Conservation (phyloP, 1,140 invertebrate genomes). For the Drosophila prosaltans region DNA sequence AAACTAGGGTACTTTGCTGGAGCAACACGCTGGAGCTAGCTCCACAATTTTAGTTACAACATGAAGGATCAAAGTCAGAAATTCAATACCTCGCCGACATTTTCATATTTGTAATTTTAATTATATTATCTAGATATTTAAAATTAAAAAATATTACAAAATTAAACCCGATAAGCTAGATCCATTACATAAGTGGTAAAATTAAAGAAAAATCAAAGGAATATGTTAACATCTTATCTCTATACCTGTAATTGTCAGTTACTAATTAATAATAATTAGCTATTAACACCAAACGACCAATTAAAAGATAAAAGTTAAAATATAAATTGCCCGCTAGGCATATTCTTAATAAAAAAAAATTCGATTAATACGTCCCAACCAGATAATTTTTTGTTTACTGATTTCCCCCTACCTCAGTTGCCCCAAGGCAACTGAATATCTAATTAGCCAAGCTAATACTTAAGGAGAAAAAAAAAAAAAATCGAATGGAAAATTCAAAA, state of each 20-base stretch:
- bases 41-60: too few relatives aligned
- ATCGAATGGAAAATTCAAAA: background rate
- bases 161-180: too few relatives aligned
- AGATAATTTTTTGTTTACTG: background rate
- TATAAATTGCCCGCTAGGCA: background rate
- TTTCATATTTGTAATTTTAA: too few relatives aligned
- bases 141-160: too few relatives aligned
- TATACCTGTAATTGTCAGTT: background rate
- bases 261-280: background rate
- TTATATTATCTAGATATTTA: too few relatives aligned
- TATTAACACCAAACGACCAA: background rate
- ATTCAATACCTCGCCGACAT: too few relatives aligned
- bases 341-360: background rate
- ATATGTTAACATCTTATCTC: background rate
- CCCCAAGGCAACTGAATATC: background rate
- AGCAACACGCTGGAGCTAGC: too few relatives aligned
- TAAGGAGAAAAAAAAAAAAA: background rate
- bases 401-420: background rate
- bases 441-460: background rate
- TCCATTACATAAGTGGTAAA: too few relatives aligned
- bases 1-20: too few relatives aligned
- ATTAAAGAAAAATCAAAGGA: background rate
- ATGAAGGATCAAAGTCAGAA: too few relatives aligned
- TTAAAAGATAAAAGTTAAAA: constrained; percentile 7
- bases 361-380: background rate